A percentile compares a stretch with the other conserved stretches of the same genome.
phyloP scores from a whole-genome alignment of 2,888 invertebrate genomes.

The Drosophila eohydei region DNA sequence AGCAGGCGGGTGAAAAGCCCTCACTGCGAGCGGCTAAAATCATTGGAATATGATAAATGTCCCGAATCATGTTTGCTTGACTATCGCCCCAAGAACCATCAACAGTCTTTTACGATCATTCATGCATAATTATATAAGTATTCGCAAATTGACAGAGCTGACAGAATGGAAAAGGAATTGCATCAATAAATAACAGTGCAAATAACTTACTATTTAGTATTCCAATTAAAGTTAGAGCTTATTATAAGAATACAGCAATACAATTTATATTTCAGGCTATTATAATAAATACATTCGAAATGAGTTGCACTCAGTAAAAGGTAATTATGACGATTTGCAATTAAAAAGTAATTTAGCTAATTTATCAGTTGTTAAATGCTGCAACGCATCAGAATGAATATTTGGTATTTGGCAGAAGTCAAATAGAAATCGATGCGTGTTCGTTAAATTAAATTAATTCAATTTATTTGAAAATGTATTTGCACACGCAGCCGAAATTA shows the following conservation, averaged over 20 bases:
- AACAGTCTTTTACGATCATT: slow-evolving; percentile 40
- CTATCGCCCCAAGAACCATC: slow-evolving; percentile 46
- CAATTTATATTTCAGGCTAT: not conserved
- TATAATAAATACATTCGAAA: slow-evolving; percentile 42
- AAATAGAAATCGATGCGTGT: slow-evolving; percentile 60
- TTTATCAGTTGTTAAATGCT: slow-evolving; percentile 32
- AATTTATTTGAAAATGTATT: slow-evolving; percentile 81
- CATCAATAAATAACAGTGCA: slow-evolving; percentile 13
- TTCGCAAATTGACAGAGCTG: slow-evolving; percentile 39
- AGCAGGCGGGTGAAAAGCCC: slow-evolving; percentile 55
- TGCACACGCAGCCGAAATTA: slow-evolving; percentile 82
- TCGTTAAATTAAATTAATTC: slow-evolving; percentile 78
- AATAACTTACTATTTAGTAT: not conserved
- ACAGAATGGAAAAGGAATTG: slow-evolving; percentile 13
- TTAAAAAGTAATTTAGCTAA: slow-evolving; percentile 75
- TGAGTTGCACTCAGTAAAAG: slow-evolving; percentile 39
- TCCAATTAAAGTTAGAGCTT: not conserved
- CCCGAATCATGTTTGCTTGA: slow-evolving; percentile 56
- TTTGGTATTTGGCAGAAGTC: slow-evolving; percentile 60
- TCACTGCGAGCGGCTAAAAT: slow-evolving; percentile 42
- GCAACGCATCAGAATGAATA: slow-evolving; percentile 29
- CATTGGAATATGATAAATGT: slow-evolving; percentile 74
- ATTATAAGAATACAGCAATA: not conserved
- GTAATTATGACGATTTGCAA: slow-evolving; percentile 38
- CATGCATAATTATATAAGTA: slow-evolving; percentile 49